Evolutionary conservation across 2,888 invertebrate species (phyloP).

Genomic region (Mimas tiliae): DNA sequence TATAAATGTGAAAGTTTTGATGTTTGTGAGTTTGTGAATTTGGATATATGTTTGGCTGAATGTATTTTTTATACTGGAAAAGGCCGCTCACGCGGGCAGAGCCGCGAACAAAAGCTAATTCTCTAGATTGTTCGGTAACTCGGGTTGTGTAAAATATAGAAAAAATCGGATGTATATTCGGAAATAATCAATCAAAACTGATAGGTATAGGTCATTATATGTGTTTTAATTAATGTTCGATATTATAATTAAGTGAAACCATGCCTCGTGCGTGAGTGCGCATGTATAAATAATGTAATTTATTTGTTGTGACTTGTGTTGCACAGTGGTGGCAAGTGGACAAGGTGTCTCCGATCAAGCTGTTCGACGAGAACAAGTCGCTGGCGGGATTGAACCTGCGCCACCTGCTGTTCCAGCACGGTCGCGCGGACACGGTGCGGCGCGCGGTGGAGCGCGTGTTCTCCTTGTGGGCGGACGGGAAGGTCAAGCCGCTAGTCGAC

Average conservation of each 20-base stretch:
- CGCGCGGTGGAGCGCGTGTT: conserved; percentile 89
- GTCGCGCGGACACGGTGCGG: conserved; percentile 88
- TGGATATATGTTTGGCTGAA: too few species aligned
- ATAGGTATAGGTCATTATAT: conserved; percentile 7
- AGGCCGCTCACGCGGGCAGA: too few species aligned
- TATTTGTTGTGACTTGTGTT: background rate
- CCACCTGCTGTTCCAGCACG: conserved; percentile 92
- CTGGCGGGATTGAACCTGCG: conserved; percentile 93
- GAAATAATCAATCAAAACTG: conserved; percentile 11
- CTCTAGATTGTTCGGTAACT: too few species aligned
- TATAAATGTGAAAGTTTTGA: too few species aligned
- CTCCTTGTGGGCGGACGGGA: conserved; percentile 89
- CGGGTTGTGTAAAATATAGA: background rate
- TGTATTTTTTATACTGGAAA: background rate
- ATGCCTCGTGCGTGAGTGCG: too few species aligned
- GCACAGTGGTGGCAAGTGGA: conserved; percentile 96
- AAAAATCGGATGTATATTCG: conserved; percentile 32
- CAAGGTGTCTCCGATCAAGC: conserved; percentile 94
- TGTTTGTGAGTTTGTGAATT: too few species aligned
- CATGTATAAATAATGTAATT: too few species aligned
- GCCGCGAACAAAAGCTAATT: too few species aligned
- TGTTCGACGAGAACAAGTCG: conserved; percentile 95
- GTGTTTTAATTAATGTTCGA: too few species aligned
- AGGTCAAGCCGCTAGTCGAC: conserved; percentile 93
- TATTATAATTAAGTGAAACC: too few species aligned